Percentiles rank a stretch among this genome's conserved stretches.
Evolutionary conservation across 1,140 invertebrate genomes (phyloP).

Genomic region (Solen grandis): DNA sequence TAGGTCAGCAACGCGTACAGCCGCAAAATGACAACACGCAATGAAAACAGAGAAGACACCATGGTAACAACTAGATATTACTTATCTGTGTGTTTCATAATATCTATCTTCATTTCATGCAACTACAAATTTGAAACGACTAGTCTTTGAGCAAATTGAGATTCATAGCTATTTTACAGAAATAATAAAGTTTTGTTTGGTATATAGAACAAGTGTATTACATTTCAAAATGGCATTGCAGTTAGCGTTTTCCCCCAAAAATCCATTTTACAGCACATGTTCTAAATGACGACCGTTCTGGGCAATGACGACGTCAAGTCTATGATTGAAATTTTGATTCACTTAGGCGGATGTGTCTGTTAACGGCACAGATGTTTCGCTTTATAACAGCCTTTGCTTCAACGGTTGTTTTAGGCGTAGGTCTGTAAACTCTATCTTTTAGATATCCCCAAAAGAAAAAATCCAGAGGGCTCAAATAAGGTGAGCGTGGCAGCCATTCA

Average conservation of each 20-base stretch:
- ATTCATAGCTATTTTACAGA: conserved; percentile 1
- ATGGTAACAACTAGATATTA: too few relatives aligned
- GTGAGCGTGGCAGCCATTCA: conserved; percentile 13
- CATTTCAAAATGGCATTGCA: not conserved
- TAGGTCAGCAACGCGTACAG: too few relatives aligned
- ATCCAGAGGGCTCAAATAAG: not conserved
- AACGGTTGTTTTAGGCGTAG: conserved; percentile 8
- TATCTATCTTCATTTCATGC: conserved; percentile 4
- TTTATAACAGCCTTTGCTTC: conserved; percentile 1
- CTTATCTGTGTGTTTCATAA: conserved; percentile 23
- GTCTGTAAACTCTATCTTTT: conserved; percentile 4
- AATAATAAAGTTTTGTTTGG: conserved; percentile 2
- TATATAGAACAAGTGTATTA: not conserved
- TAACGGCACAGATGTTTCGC: not conserved
- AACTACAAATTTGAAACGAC: not conserved
- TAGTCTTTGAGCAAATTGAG: not conserved
- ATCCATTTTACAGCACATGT: not conserved
- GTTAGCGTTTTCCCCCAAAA: not conserved
- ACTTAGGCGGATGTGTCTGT: not conserved
- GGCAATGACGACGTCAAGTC: conserved; percentile 12
- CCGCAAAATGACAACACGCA: too few relatives aligned
- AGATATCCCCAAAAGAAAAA: conserved; percentile 25
- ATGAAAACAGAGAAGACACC: too few relatives aligned
- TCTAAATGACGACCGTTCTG: not conserved
- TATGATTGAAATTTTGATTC: not conserved